A percentile compares a stretch with the other conserved stretches of the same genome.
Evolutionary conservation across 2,888 invertebrate genomes (phyloP).

Genomic region (Eilema griseolum): DNA sequence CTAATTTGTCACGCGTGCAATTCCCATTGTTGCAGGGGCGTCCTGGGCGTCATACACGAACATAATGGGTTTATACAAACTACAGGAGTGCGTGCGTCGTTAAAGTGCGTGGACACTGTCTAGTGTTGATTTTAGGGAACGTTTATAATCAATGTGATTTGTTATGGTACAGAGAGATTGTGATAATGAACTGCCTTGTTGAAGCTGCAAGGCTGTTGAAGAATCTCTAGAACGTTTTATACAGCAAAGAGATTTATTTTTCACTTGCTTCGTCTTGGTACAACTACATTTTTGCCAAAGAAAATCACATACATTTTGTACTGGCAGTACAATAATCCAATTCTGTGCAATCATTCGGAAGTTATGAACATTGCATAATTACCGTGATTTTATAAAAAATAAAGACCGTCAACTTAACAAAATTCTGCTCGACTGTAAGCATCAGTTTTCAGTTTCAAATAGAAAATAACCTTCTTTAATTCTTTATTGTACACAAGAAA

Average conservation of each 20-base stretch:
- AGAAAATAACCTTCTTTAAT: background rate
- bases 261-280: too few relatives aligned
- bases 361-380: too few relatives aligned
- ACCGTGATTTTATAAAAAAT: too few relatives aligned
- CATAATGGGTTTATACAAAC: constrained; percentile 25
- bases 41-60: background rate
- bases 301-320: too few relatives aligned
- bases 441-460: background rate
- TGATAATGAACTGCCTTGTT: background rate
- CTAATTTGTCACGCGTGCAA: constrained; percentile 71
- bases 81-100: constrained; percentile 24
- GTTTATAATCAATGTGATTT: background rate
- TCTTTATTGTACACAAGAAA: too few relatives aligned
- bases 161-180: background rate
- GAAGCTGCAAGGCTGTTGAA: background rate
- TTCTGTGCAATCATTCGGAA: too few relatives aligned
- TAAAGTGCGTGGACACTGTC: constrained; percentile 19
- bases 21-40: constrained; percentile 42
- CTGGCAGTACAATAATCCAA: too few relatives aligned
- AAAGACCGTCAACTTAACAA: too few relatives aligned
- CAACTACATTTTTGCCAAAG: too few relatives aligned
- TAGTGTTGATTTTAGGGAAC: constrained; percentile 12
- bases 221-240: background rate
- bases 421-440: background rate
- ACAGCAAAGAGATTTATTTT: too few relatives aligned